Evolutionary conservation across 2,113 vertebrate species (phyloP), one percentile per base, ranked within the genome.

Genomic region (Stegostoma tigrinum): DNA sequence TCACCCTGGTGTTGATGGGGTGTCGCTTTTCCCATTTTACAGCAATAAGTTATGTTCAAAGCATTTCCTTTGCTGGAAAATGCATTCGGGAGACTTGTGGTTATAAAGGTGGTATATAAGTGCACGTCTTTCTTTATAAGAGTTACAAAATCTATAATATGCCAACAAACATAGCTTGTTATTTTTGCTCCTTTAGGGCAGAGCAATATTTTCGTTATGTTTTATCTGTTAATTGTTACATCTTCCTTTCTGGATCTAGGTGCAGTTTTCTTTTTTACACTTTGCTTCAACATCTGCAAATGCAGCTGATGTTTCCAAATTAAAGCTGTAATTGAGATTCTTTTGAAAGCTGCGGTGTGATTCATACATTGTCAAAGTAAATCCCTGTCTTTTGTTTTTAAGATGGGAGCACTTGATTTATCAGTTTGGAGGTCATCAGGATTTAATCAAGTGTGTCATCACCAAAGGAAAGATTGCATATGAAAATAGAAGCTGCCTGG

Each of bases 351-450:
- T 34, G 21, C 17, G 21, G 30, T 27, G 27, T 55, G 48, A 30
- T 34, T 61, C 30, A 90, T 23, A 19, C 30, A 91, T n/a, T 24
- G 17, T 14, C 17, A n/a, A 3, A 64, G 4, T 61, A 91, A 64
- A 64, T 30, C 30, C 87, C 64, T 61, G 55, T 93, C 64, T 67
- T 15, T 67, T 66, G 7, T 93, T 97, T 97, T 97, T 94, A 97
- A 99, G 99, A 83, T 99, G 99, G 99, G 99, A 99, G 96, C 99
- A 99, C 96, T 97, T 99, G 96, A 99, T 99, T 96, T 99, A 99
- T 96, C 99, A 99, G 97, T 98, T 99, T 96, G 99, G 99, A 91
- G 98, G 98, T 96, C 98, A 99, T 67, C 98, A 98, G 86, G 97
- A 99, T 95, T 95, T 99, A 96, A 98, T 99, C 68, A 98, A 98